Evolutionary conservation across 2,113 vertebrate genomes (phyloP).

Genomic region (Alosa alosa): DNA sequence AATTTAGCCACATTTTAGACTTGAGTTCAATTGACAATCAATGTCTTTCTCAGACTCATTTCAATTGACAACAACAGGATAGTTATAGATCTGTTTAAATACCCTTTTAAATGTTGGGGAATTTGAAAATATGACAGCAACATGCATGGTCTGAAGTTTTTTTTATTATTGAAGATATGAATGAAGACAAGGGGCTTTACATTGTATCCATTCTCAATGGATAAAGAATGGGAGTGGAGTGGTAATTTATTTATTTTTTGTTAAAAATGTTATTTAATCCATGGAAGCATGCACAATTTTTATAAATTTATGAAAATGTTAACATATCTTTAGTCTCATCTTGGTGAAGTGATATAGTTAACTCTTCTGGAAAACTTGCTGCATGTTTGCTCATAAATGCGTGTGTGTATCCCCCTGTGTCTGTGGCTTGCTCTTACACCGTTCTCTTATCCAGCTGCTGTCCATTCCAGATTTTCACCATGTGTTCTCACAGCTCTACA

Average conservation of each 20-base stretch:
- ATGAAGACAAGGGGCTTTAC: too few relatives aligned
- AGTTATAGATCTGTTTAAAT: not conserved
- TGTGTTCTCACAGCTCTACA: slow-evolving; percentile 3
- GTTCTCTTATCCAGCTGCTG: not conserved
- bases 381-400: not conserved
- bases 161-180: too few relatives aligned
- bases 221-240: too few relatives aligned
- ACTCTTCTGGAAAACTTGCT: not conserved
- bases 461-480: not conserved
- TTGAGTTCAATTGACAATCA: not conserved
- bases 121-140: not conserved
- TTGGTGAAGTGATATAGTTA: too few relatives aligned
- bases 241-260: too few relatives aligned
- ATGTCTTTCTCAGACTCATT: not conserved
- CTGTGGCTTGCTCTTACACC: not conserved
- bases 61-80: not conserved
- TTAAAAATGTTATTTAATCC: too few relatives aligned
- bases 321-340: too few relatives aligned
- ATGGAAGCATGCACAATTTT: too few relatives aligned
- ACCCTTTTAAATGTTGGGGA: too few relatives aligned
- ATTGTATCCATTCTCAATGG: too few relatives aligned
- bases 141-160: not conserved
- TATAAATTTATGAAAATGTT: too few relatives aligned
- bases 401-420: not conserved
- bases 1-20: too few relatives aligned